These are phyloP conservation scores for Steinernema feltiae DNA, from an alignment of 1,140 invertebrate genomes.

Conservation along the genomic window DNA sequence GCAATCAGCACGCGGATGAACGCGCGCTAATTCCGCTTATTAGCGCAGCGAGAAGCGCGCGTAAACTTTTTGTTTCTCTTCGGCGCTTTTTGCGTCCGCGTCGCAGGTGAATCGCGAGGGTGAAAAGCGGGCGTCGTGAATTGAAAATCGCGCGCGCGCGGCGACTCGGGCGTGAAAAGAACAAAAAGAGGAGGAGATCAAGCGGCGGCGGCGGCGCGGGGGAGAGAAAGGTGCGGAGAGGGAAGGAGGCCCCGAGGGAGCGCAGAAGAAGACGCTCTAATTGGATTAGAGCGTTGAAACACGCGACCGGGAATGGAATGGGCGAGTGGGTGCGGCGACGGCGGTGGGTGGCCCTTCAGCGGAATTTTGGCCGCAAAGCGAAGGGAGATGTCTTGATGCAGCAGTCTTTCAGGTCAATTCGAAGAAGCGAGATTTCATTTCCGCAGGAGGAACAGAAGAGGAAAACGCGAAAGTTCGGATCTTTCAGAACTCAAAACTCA, in stretches of 20 bases:
- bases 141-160: too few relatives aligned
- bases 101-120: too few relatives aligned
- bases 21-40: slow-evolving; percentile 7
- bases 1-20: background rate
- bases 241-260: too few relatives aligned
- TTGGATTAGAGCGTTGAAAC: background rate
- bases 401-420: too few relatives aligned
- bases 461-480: too few relatives aligned
- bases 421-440: too few relatives aligned
- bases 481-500: too few relatives aligned
- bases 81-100: too few relatives aligned
- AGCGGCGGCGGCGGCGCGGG: background rate
- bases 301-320: background rate
- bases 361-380: background rate
- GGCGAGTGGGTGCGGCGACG: background rate
- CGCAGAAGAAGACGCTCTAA: background rate
- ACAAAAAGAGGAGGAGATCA: background rate
- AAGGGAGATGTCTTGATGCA: background rate
- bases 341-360: background rate
- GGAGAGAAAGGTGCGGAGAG: background rate
- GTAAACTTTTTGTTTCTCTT: too few relatives aligned
- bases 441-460: too few relatives aligned
- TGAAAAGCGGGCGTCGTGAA: too few relatives aligned
- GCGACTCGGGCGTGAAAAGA: background rate
- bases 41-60: background rate